A percentile compares a stretch with the other conserved stretches of the same genome.
These are phyloP conservation scores for Thyatira batis DNA, from an alignment of 2,888 invertebrate species.

Conservation along the genomic window DNA sequence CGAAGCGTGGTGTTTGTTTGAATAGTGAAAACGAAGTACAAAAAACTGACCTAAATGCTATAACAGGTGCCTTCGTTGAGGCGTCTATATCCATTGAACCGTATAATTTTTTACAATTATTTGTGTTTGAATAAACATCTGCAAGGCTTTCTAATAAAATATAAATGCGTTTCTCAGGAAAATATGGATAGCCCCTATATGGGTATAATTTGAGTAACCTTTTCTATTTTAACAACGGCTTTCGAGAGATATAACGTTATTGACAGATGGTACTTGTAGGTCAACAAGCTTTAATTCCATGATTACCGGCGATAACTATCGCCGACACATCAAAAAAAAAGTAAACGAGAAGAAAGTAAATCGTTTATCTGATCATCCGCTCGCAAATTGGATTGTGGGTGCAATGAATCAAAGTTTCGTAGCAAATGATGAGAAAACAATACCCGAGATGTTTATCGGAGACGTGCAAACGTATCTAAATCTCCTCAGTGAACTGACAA, in stretches of 20 bases:
- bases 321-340: conserved; percentile 35
- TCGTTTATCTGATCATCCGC: conserved; percentile 41
- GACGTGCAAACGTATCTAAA: conserved; percentile 47
- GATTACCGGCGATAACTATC: conserved; percentile 30
- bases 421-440: conserved; percentile 51
- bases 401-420: conserved; percentile 53
- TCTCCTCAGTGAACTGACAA: conserved; percentile 37
- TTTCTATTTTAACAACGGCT: conserved; percentile 18
- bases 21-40: conserved; percentile 63
- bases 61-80: conserved; percentile 56
- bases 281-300: conserved; percentile 26
- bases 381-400: conserved; percentile 38
- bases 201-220: conserved; percentile 14
- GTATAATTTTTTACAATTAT: conserved; percentile 47
- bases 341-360: conserved; percentile 51
- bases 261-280: conserved; percentile 13
- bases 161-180: conserved; percentile 11
- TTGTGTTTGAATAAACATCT: conserved; percentile 24
- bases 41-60: conserved; percentile 67
- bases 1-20: conserved; percentile 51
- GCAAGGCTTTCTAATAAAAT: conserved; percentile 13
- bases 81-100: conserved; percentile 50
- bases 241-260: conserved; percentile 17
- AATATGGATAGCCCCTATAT: conserved; percentile 16
- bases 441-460: conserved; percentile 47